Conservation (phyloP, 2,797 vertebrate genomes). For the Hylomyscus alleni region DNA sequence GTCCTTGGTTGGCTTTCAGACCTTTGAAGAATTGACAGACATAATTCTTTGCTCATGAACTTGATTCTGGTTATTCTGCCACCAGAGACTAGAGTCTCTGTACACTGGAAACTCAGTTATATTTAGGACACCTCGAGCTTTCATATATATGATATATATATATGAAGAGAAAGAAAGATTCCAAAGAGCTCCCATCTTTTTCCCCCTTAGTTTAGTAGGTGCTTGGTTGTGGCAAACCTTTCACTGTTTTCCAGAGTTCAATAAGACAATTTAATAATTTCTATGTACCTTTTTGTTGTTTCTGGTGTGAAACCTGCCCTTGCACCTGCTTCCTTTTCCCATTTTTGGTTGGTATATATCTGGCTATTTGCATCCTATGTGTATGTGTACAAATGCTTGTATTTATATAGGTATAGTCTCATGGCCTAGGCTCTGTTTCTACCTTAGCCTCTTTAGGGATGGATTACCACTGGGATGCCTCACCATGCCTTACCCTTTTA, state of each 20-base stretch:
- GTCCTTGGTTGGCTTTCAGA: not conserved
- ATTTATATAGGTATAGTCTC: not conserved
- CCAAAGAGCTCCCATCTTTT: not conserved
- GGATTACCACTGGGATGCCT: not conserved
- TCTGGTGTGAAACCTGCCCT: not conserved
- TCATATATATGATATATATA: no score
- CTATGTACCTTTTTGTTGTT: not conserved
- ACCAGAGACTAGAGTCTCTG: not conserved
- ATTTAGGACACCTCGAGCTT: not conserved
- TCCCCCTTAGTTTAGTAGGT: not conserved
- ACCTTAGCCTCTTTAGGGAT: not conserved
- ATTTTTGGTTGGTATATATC: not conserved
- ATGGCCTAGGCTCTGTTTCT: not conserved
- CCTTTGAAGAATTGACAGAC: not conserved
- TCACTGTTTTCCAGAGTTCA: not conserved
- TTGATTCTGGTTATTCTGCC: not conserved
- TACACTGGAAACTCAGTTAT: not conserved
- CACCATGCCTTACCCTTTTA: no score
- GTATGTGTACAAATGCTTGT: not conserved
- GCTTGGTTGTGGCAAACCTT: conserved; percentile 10
- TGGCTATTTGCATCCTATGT: not conserved
- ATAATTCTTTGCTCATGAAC: conserved; percentile 3
- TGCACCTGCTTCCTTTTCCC: not conserved
- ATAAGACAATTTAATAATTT: conserved; percentile 25
- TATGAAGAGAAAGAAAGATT: not conserved